phyloP scores from a whole-genome alignment of 2,888 invertebrate species.

The Ochropleura plecta region DNA sequence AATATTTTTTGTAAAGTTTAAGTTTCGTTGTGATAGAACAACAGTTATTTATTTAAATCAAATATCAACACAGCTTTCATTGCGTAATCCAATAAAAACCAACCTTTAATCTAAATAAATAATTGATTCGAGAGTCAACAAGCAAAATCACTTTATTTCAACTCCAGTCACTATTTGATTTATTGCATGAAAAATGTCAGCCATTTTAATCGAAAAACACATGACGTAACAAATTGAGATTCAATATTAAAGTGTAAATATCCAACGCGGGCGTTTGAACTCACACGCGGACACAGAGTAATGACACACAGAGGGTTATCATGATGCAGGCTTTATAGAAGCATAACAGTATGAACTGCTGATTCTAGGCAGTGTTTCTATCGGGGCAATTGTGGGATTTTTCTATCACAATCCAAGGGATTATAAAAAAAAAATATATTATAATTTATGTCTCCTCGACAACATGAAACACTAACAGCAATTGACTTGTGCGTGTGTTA shows the following conservation, averaged over 20 bases:
- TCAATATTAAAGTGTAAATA: constrained; percentile 62
- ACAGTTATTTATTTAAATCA: not conserved
- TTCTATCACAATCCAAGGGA: too few species aligned
- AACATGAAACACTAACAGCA: too few species aligned
- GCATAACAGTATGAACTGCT: not conserved
- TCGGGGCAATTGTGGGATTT: too few species aligned
- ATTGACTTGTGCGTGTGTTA: too few species aligned
- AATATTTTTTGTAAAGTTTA: not conserved
- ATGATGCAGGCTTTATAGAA: not conserved
- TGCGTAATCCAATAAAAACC: too few species aligned
- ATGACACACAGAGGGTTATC: constrained; percentile 32
- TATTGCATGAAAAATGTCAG: constrained; percentile 48
- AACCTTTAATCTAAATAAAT: not conserved
- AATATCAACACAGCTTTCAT: not conserved
- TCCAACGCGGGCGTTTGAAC: constrained; percentile 30
- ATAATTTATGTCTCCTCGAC: too few species aligned
- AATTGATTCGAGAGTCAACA: constrained; percentile 36
- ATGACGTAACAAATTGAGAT: constrained; percentile 58
- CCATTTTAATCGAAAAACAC: constrained; percentile 61
- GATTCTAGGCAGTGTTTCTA: too few species aligned
- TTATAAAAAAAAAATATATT: too few species aligned
- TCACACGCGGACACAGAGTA: constrained; percentile 19
- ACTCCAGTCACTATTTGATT: constrained; percentile 49
- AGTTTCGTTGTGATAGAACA: not conserved
- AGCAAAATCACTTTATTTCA: constrained; percentile 39